Percentiles rank a stretch among this genome's conserved stretches.
These are phyloP conservation scores for Camelus dromedarius DNA, from an alignment of 2,113 vertebrate species.

Conservation along the genomic window DNA sequence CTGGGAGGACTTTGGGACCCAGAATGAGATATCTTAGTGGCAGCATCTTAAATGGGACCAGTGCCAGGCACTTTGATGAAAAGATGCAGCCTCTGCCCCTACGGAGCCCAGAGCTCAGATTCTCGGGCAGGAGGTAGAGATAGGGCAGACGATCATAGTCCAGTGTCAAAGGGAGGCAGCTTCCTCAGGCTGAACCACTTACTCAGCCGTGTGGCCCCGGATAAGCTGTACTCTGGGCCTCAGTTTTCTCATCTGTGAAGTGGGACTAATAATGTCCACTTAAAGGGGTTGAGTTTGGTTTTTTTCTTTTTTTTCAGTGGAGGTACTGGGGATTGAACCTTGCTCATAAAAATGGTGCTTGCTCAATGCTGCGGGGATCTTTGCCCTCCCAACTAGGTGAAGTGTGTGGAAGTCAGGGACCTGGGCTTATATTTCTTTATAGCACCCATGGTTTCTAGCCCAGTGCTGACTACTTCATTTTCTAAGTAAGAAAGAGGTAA, in stretches of 20 bases:
- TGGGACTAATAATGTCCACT: neutral
- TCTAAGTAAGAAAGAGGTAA: slow-evolving; percentile 13
- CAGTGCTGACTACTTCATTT: neutral
- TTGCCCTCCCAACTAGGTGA: neutral
- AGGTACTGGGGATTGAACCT: neutral
- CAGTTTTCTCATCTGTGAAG: slow-evolving; percentile 7
- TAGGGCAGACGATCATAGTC: neutral
- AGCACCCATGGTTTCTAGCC: neutral
- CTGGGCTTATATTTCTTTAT: neutral
- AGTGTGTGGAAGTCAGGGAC: neutral
- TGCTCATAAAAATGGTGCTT: neutral
- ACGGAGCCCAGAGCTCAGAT: neutral
- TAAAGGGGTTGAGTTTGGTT: neutral
- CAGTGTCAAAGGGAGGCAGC: too few relatives aligned
- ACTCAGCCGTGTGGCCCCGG: neutral
- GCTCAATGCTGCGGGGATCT: neutral
- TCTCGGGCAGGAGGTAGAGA: neutral
- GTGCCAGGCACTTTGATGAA: neutral
- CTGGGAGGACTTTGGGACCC: neutral
- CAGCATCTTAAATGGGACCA: neutral
- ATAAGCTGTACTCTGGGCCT: neutral
- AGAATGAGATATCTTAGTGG: neutral
- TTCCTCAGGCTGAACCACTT: neutral
- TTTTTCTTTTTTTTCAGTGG: too few relatives aligned
- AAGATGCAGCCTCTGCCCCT: neutral